These are phyloP conservation scores for Octomys mimax DNA, from an alignment of 2,797 vertebrate species.

Conservation along the genomic window DNA sequence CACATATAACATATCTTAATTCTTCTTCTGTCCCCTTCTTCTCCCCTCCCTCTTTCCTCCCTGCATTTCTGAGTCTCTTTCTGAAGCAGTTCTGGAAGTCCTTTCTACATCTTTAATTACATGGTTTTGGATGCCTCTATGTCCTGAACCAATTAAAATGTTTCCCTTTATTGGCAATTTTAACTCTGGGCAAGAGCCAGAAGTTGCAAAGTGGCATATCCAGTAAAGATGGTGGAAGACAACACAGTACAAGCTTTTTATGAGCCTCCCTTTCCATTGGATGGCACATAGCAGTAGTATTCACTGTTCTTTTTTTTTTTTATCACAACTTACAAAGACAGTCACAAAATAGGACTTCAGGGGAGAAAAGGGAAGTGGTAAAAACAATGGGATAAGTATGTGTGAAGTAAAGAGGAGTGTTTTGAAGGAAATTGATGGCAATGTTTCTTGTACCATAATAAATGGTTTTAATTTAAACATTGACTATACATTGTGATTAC, in stretches of 20 bases:
- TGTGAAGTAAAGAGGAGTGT: not conserved
- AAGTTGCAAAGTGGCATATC: not conserved
- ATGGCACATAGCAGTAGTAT: not conserved
- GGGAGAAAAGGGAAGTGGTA: not conserved
- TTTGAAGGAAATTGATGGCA: not conserved
- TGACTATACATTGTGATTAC: not conserved
- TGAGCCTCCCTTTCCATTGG: not conserved
- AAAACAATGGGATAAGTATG: not conserved
- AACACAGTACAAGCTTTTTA: not conserved
- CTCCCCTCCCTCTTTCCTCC: not conserved
- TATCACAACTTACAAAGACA: not conserved
- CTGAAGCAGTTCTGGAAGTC: not conserved
- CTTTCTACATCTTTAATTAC: not conserved
- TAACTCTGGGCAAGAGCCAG: not conserved
- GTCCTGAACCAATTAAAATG: not conserved
- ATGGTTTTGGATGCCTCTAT: not conserved
- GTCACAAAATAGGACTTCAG: not conserved
- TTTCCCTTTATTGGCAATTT: not conserved
- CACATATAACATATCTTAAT: not conserved
- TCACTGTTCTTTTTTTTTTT: not conserved
- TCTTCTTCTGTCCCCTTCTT: not conserved
- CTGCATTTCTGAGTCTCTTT: not conserved
- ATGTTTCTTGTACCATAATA: not conserved
- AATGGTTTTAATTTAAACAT: not conserved
- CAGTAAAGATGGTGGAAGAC: not conserved